Evolutionary conservation across 2,888 invertebrate genomes (phyloP).

Genomic region (Sericinus montela): DNA sequence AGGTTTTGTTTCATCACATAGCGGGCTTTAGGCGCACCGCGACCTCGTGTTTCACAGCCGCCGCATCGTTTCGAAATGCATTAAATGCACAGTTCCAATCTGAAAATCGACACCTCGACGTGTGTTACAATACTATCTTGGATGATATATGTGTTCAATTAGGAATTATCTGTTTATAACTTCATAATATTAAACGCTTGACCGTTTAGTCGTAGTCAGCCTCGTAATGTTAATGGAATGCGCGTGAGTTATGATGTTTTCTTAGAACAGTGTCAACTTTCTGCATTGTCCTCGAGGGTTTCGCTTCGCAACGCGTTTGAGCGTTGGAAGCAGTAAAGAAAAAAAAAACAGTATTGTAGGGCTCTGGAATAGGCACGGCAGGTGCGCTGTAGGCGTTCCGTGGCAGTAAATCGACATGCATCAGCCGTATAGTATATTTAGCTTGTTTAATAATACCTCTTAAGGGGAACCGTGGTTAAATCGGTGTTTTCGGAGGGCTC

Average conservation of each 20-base stretch:
- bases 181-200: neutral
- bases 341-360: neutral
- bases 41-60: conserved; percentile 72
- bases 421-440: conserved; percentile 58
- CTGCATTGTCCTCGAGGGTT: neutral
- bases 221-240: conserved; percentile 9
- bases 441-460: conserved; percentile 45
- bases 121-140: conserved; percentile 23
- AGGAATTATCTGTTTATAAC: neutral
- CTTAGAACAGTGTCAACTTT: neutral
- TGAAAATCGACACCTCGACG: conserved; percentile 32
- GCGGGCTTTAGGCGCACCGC: conserved; percentile 66
- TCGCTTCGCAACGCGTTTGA: neutral
- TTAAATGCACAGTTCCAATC: conserved; percentile 73
- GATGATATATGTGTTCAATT: conserved; percentile 3
- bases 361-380: conserved; percentile 43
- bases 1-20: conserved; percentile 71
- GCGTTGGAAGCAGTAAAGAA: neutral
- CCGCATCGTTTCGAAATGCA: conserved; percentile 77
- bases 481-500: conserved; percentile 39
- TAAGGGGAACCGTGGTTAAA: conserved; percentile 39
- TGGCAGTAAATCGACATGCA: conserved; percentile 46
- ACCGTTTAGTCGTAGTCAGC: neutral
- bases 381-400: conserved; percentile 48
- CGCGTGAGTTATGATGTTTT: conserved; percentile 4